Base-by-base conservation (phyloP, 2,888 invertebrate genomes). In the Stegophylla sp. region DNA sequence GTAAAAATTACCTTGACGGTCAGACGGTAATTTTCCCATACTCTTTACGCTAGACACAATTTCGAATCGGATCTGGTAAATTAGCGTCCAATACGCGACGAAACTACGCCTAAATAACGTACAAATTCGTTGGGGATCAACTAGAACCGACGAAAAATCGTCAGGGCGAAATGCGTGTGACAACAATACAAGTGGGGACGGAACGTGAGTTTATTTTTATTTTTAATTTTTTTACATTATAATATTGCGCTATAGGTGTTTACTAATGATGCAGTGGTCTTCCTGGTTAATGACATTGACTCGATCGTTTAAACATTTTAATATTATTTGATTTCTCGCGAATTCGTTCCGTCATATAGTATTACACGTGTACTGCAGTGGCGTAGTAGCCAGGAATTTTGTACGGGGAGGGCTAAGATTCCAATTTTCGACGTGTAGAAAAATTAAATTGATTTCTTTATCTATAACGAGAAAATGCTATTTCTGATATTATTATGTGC, bases 1-100 rank as follows among this genome's bases (percentile, higher is more conserved):
- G 26, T 28, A 66, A 66, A 75, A 77, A 69, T 79, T 28, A 79
- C 79, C 79, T 79, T 79, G 79, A 69, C 61, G 13, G 61, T 41
- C 17, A 34, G 79, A 69, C 61, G 13, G 61, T 41, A 26, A 34
- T 51, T 63, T 79, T 71, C 20, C 34, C 51, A 41, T 51, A 41
- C 34, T 15, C 51, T 75, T 75, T 75, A 51, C 10, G 5, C 1
- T 23, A 28, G 48, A 63, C 1, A 10, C n/a, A 63, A 63, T 23
- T 74, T 63, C 17, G 63, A 63, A 74, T 74, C 48, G 45, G 63
- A 74, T 74, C 12, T 51, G 74, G 74, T 63, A 34, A 34, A 51
- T 74, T 74, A 63, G 12, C 20, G 7, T 7, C 34, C 20, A 56
- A 20, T 56, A 56, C 45, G 12, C 20, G 1, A 20, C 23, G 56